A percentile compares a stretch with the other conserved stretches of the same genome.
These are phyloP conservation scores for Aspidiotus rigidus DNA, from an alignment of 2,888 invertebrate genomes.

Conservation along the genomic window DNA sequence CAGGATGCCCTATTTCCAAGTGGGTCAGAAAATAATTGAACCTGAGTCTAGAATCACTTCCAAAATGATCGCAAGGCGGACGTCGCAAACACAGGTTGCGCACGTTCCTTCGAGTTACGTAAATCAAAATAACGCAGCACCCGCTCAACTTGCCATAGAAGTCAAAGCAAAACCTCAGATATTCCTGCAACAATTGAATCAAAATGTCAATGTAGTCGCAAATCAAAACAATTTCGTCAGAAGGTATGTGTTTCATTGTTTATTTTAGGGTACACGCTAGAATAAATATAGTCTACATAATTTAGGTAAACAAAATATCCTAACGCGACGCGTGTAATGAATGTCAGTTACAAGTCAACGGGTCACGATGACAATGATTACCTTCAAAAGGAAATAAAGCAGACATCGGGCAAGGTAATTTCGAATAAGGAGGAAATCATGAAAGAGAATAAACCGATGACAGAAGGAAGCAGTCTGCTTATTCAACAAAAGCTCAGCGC, in stretches of 20 bases:
- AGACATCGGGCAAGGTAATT: constrained; percentile 6
- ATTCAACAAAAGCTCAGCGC: constrained; percentile 46
- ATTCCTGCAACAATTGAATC: constrained; percentile 21
- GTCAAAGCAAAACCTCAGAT: constrained; percentile 15
- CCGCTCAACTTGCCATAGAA: constrained; percentile 4
- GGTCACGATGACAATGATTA: constrained; percentile 4
- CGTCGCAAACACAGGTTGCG: constrained; percentile 15
- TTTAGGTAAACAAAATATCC: too few species aligned
- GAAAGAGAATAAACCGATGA: constrained; percentile 32
- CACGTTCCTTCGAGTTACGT: constrained; percentile 19
- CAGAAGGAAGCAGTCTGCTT: constrained; percentile 39
- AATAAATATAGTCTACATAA: too few species aligned
- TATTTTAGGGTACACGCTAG: too few species aligned
- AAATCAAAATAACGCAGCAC: constrained; percentile 25
- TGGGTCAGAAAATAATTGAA: constrained; percentile 38
- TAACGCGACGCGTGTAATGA: too few species aligned
- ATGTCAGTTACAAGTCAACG: constrained; percentile 18
- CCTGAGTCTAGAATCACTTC: constrained; percentile 14
- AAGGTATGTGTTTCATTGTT: constrained; percentile 5
- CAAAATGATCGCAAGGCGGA: constrained; percentile 12
- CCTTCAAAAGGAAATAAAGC: constrained; percentile 16
- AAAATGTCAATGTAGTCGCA: constrained; percentile 15
- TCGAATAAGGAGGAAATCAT: constrained; percentile 3
- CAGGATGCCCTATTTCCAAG: constrained; percentile 40
- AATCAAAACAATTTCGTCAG: constrained; percentile 20